A percentile compares a stretch with the other conserved stretches of the same genome.
These are phyloP conservation scores for Polypterus bichir DNA, from an alignment of 2,113 vertebrate genomes.

Conservation along the genomic window DNA sequence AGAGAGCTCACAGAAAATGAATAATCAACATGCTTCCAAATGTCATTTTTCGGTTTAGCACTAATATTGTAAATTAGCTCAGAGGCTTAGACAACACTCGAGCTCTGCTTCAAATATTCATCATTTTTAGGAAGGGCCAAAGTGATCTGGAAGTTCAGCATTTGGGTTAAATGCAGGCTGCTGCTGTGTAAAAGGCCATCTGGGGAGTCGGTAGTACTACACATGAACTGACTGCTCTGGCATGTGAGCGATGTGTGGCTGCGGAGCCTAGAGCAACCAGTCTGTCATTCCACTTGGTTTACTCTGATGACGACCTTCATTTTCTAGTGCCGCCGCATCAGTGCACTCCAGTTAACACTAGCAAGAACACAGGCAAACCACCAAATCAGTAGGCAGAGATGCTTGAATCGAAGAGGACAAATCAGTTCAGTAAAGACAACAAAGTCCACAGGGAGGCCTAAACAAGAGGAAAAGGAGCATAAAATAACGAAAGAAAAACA, in stretches of 20 bases:
- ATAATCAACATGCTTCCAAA: too few species aligned
- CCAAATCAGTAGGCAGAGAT: conserved; percentile 17
- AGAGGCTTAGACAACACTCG: too few species aligned
- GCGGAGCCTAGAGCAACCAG: conserved; percentile 43
- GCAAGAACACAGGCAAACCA: conserved; percentile 22
- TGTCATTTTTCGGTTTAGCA: too few species aligned
- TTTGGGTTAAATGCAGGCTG: too few species aligned
- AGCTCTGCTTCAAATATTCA: too few species aligned
- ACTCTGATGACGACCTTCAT: conserved; percentile 46
- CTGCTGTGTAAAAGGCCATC: neutral
- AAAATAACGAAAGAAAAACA: too few species aligned
- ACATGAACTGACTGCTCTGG: conserved; percentile 4
- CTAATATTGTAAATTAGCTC: too few species aligned
- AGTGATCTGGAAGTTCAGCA: too few species aligned
- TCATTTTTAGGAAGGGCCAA: too few species aligned
- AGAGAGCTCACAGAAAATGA: too few species aligned
- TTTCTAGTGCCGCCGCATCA: conserved; percentile 33
- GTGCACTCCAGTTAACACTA: conserved; percentile 33
- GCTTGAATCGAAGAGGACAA: conserved; percentile 11
- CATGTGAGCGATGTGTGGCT: conserved; percentile 47
- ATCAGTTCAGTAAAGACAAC: conserved; percentile 4
- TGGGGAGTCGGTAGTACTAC: conserved; percentile 15
- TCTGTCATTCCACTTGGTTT: conserved; percentile 52
- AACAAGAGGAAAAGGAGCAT: conserved; percentile 9
- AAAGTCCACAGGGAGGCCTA: conserved; percentile 16